These are phyloP conservation scores for Galendromus occidentalis DNA, from an alignment of 1,140 invertebrate species.

Conservation along the genomic window DNA sequence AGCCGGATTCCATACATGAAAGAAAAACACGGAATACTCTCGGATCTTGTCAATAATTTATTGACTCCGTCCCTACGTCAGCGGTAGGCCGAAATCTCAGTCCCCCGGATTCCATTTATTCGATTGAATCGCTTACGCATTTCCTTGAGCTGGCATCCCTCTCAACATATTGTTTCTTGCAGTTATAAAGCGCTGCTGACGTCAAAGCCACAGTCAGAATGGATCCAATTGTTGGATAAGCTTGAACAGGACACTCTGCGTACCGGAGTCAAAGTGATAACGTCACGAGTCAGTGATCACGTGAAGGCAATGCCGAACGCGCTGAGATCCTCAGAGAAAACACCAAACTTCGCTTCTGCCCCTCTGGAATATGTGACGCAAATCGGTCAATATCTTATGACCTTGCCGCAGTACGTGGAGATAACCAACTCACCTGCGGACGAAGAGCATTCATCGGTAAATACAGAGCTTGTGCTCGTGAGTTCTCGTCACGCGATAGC, in stretches of 20 bases:
- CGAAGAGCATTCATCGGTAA: neutral
- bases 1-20: slow-evolving; percentile 1
- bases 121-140: neutral
- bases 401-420: slow-evolving; percentile 1
- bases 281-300: neutral
- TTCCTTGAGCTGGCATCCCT: neutral
- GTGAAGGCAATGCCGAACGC: slow-evolving; percentile 1
- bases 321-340: neutral
- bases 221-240: neutral
- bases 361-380: slow-evolving; percentile 7
- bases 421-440: neutral
- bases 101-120: neutral
- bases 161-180: neutral
- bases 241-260: neutral
- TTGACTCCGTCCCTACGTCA: neutral
- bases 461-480: no score
- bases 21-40: neutral
- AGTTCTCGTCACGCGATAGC: no score
- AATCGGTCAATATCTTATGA: slow-evolving; percentile 6
- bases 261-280: neutral
- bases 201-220: neutral
- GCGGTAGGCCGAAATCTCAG: neutral
- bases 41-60: neutral
- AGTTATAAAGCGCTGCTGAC: neutral
- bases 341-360: neutral